A percentile compares a stretch with the other conserved stretches of the same genome.
phyloP scores from a whole-genome alignment of 2,888 invertebrate species.

The Rotaria macrura region DNA sequence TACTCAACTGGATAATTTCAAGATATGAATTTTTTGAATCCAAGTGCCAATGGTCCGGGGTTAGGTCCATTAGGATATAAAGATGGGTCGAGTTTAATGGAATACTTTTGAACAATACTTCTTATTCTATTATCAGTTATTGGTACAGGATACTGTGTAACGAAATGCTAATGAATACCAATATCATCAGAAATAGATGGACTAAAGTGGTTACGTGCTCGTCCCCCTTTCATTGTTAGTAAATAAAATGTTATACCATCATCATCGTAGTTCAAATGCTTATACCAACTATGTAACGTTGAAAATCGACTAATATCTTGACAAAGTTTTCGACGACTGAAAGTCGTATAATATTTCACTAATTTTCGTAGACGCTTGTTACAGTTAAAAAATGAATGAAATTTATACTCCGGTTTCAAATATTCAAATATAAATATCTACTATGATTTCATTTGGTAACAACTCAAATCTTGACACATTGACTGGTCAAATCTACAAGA shows the following conservation, averaged over 20 bases:
- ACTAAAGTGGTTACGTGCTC: not conserved
- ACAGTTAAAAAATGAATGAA: not conserved
- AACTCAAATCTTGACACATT: too few species aligned
- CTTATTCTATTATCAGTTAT: not conserved
- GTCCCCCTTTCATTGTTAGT: not conserved
- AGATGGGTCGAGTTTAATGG: not conserved
- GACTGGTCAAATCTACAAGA: too few species aligned
- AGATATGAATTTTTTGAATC: not conserved
- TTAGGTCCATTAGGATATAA: not conserved
- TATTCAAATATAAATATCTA: not conserved
- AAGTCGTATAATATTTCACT: not conserved
- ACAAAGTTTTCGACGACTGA: not conserved
- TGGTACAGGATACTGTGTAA: too few species aligned
- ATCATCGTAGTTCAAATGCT: not conserved
- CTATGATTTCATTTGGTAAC: not conserved
- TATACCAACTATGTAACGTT: not conserved
- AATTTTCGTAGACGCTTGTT: not conserved
- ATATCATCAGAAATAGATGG: not conserved
- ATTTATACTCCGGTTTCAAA: not conserved
- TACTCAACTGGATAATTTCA: not conserved
- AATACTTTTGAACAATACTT: not conserved
- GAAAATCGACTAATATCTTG: not conserved
- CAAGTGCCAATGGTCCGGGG: too few species aligned
- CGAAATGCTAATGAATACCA: constrained; percentile 5
- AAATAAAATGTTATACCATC: not conserved